Conservation (phyloP, 2,797 vertebrate genomes). For the Gallinago solitaria region DNA sequence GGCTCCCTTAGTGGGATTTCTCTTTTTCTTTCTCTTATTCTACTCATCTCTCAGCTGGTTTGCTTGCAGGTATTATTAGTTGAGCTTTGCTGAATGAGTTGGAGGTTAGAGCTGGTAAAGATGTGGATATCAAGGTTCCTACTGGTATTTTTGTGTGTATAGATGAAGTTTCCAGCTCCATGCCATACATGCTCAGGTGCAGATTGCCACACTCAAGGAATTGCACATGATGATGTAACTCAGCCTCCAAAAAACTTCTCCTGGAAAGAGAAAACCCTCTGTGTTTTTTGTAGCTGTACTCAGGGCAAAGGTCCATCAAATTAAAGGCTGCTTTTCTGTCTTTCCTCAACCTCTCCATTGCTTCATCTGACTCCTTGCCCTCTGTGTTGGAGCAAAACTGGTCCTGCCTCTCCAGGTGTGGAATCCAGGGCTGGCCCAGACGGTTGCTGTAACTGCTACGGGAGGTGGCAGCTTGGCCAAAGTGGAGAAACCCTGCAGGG, state of each 20-base stretch:
- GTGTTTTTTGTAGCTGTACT: neutral
- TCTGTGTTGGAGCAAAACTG: neutral
- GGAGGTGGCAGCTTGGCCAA: neutral
- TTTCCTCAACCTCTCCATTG: neutral
- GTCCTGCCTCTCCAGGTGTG: neutral
- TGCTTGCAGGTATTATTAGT: neutral
- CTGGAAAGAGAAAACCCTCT: neutral
- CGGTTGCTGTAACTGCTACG: neutral
- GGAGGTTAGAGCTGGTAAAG: neutral
- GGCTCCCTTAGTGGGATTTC: neutral
- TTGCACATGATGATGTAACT: accelerated
- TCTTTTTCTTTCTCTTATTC: neutral
- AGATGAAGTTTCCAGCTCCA: neutral
- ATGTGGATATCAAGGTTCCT: neutral
- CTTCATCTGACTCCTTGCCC: neutral
- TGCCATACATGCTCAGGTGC: accelerated
- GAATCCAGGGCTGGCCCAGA: neutral
- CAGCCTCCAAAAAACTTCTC: neutral
- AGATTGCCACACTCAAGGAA: neutral
- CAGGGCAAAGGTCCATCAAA: neutral
- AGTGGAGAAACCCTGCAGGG: accelerated
- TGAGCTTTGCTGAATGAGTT: neutral
- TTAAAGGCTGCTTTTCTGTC: neutral
- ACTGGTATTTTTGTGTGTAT: neutral
- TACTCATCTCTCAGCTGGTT: neutral